phyloP scores from a whole-genome alignment of 2,888 invertebrate species.

The Nebria brevicollis region DNA sequence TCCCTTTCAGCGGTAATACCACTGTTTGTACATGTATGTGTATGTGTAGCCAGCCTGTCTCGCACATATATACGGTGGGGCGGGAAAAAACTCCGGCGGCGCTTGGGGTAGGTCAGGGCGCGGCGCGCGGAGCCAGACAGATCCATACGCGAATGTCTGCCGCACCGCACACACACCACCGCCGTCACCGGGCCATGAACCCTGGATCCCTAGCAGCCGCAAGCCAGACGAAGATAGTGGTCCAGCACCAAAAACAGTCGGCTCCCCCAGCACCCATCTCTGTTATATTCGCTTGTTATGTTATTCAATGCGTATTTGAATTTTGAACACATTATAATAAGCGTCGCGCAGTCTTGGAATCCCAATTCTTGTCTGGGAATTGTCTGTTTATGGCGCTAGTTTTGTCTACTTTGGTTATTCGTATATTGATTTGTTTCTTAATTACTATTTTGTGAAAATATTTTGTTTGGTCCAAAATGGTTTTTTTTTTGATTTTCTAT shows the following conservation, averaged over 20 bases:
- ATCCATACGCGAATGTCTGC: slow-evolving; percentile 50
- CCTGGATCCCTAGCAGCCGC: slow-evolving; percentile 1
- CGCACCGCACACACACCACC: slow-evolving; percentile 9
- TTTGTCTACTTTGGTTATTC: neutral
- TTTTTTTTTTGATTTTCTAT: no score
- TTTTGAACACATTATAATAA: neutral
- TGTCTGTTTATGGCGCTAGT: neutral
- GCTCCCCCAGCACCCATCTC: neutral
- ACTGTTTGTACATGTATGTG: neutral
- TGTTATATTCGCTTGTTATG: neutral
- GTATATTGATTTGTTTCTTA: no score
- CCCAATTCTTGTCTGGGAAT: neutral
- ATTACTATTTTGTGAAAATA: no score
- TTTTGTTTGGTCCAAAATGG: no score
- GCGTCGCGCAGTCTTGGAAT: neutral
- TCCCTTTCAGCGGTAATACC: neutral
- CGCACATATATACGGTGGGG: slow-evolving; percentile 6
- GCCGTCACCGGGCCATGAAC: slow-evolving; percentile 35
- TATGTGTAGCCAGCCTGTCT: slow-evolving; percentile 8
- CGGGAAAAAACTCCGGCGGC: slow-evolving; percentile 23
- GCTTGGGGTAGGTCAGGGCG: slow-evolving; percentile 55
- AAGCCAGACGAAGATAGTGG: neutral
- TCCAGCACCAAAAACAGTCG: neutral
- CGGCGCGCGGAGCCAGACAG: slow-evolving; percentile 54
- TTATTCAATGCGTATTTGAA: neutral